phyloP scores from a whole-genome alignment of 1,140 invertebrate species.

The Dreissena polymorpha region DNA sequence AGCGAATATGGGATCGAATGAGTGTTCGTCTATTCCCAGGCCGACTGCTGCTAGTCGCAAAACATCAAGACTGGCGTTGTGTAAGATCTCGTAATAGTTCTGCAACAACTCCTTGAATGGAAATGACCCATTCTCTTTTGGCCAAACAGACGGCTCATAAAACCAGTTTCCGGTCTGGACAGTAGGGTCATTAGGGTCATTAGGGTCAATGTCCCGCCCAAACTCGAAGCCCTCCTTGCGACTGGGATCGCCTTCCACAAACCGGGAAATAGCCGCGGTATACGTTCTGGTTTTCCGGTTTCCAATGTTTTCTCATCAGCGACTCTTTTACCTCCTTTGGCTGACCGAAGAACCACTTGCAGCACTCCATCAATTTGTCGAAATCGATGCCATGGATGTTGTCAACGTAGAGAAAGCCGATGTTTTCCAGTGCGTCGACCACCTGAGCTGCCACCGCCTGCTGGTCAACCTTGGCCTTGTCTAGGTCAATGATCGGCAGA shows the following conservation, averaged over 20 bases:
- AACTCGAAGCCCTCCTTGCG: slow-evolving; percentile 68
- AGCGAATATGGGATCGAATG: slow-evolving; percentile 64
- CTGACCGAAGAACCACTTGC: slow-evolving; percentile 62
- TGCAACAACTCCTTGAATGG: slow-evolving; percentile 59
- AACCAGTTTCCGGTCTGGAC: slow-evolving; percentile 60
- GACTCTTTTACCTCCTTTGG: slow-evolving; percentile 48
- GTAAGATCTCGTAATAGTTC: slow-evolving; percentile 45
- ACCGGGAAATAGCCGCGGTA: slow-evolving; percentile 68
- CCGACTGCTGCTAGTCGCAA: slow-evolving; percentile 58
- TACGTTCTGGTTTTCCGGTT: slow-evolving; percentile 58
- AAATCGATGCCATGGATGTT: slow-evolving; percentile 62
- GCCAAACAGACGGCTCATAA: slow-evolving; percentile 64
- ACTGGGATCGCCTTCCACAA: slow-evolving; percentile 51
- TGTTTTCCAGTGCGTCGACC: slow-evolving; percentile 61
- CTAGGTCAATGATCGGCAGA: slow-evolving; percentile 61
- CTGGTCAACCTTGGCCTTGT: slow-evolving; percentile 55
- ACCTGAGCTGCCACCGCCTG: slow-evolving; percentile 55
- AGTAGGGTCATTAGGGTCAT: slow-evolving; percentile 44
- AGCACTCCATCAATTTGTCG: slow-evolving; percentile 57
- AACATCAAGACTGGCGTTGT: slow-evolving; percentile 55
- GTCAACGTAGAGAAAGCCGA: slow-evolving; percentile 65
- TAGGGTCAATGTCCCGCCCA: slow-evolving; percentile 53
- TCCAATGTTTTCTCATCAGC: slow-evolving; percentile 62
- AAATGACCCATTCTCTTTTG: slow-evolving; percentile 55
- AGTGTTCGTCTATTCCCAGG: slow-evolving; percentile 58